These are phyloP conservation scores for Xyliphius kryptos DNA, from an alignment of 2,113 vertebrate genomes.

Conservation along the genomic window DNA sequence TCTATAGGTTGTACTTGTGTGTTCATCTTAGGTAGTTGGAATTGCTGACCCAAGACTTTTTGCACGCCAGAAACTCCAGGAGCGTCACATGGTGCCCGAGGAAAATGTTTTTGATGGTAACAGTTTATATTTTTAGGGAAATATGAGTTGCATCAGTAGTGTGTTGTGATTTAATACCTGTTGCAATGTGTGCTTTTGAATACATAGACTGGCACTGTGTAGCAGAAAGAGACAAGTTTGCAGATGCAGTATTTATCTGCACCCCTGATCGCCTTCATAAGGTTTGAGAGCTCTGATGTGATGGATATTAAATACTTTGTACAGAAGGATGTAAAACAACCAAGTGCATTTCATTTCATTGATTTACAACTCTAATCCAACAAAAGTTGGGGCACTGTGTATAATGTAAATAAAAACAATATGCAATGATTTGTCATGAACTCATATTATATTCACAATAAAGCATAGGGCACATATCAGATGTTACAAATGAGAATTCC, in stretches of 20 bases:
- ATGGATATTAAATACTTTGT: no score
- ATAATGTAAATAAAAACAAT: no score
- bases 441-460: no score
- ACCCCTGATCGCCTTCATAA: constrained; percentile 75
- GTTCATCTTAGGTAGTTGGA: constrained; percentile 60
- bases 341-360: no score
- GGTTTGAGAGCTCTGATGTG: constrained; percentile 53
- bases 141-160: neutral
- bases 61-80: constrained; percentile 60
- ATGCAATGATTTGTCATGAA: no score
- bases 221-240: constrained; percentile 68
- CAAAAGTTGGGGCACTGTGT: no score
- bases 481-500: no score
- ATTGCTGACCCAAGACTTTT: constrained; percentile 69
- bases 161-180: neutral
- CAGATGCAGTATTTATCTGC: constrained; percentile 71
- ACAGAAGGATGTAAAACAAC: no score
- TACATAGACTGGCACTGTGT: constrained; percentile 64
- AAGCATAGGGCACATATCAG: no score
- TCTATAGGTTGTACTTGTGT: neutral
- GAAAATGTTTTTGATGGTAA: constrained; percentile 65
- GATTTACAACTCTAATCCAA: no score
- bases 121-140: neutral
- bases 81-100: constrained; percentile 53
- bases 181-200: constrained; percentile 11